Base-by-base conservation (phyloP, 2,797 vertebrate species). In the Gymnoscopelus microlampas region DNA sequence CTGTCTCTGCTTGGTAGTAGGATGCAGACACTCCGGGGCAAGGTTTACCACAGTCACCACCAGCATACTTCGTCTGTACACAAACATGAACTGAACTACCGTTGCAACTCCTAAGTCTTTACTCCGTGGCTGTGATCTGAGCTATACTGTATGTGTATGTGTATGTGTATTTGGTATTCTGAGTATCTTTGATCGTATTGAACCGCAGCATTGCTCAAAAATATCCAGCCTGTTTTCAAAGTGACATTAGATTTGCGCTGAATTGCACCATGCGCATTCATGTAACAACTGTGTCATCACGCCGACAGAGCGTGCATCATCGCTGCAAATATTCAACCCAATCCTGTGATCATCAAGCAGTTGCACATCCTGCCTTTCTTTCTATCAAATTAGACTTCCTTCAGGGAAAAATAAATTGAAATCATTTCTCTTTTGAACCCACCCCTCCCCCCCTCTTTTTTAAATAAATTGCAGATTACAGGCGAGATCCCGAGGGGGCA, bases 401-500 rank as follows among this genome's bases (percentile, higher is more conserved):
- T 89, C 76, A 79, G 89, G 90, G 86, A 68, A 68, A 86, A 87
- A 87, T 68, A 80, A 83, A 88, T 85, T 84, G 70, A 89, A 87
- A 86, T 82, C 69, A 71, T 81, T 44, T 76, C 51, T 63, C 12
- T 54, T 44, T 44, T 44, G 39, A 44, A 44, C 39, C 8, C 39
- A 7, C 32, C 13, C 8, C 48, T 53, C 68, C 73, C 60, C 54
- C 58, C 49, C 78, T 69, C 67, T 77, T 71, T 73, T 80, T 82
- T 82, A 84, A 89, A 83, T 86, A 86, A 90, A 84, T 88, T 81
- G 76, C 78, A 68, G 82, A 91, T 89, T 81, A 85, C 80, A 78
- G 55, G 71, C 63, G 66, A 83, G 70, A 84, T 71, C 53, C 65
- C 87, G 80, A 7, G 35, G 76, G 84, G 91, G 88, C 74, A 57